Evolutionary conservation across 1,140 invertebrate species (phyloP), one percentile per base, ranked within the genome.

Genomic region (Littorina saxatilis): DNA sequence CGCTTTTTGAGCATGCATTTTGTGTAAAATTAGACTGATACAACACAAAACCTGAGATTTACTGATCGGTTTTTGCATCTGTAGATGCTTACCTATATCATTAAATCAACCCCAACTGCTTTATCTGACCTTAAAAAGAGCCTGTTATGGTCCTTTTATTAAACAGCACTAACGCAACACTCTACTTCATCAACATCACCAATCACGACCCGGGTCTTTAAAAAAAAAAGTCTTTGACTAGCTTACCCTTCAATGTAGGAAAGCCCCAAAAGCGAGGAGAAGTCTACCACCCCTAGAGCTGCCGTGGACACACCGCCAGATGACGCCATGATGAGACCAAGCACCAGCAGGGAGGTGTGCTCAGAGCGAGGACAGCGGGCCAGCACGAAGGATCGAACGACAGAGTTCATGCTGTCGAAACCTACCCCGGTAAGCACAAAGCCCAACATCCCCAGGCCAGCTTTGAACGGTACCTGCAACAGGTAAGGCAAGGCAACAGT

Each of bases 341-440:
- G 13, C 3, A 78, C 55, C 35, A 78, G 58, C 52, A 78, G n/a
- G 20, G 76, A 39, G 32, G 55, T 66, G 52, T 78, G 76, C 29
- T 78, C 35, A n/a, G 15, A 4, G 29, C 76, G 76, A 4, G 35
- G 52, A 20, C 35, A 20, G 55, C 39, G 27, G 0, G 76, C 32
- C 76, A 78, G 55, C 76, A 63, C 37, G 23, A 13, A 78, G 35
- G 58, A n/a, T 27, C 39, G 63, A 37, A 63, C 35, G 58, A 37
- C 37, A 1, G 37, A 32, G 58, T 63, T 40, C 43, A 15, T 63
- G 11, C 55, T 37, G n/a, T 78, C 76, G 32, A 63, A 39, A 13
- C 76, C 76, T 7, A 66, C 29, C n/a, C 66, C 76, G 5, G 66
- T 61, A 20, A 78, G 58, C 3, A 78, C 39, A 37, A 78, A 78